Percentiles rank a stretch among this genome's conserved stretches.
phyloP scores from a whole-genome alignment of 1,140 invertebrate species.

The Magallana ariakensis region DNA sequence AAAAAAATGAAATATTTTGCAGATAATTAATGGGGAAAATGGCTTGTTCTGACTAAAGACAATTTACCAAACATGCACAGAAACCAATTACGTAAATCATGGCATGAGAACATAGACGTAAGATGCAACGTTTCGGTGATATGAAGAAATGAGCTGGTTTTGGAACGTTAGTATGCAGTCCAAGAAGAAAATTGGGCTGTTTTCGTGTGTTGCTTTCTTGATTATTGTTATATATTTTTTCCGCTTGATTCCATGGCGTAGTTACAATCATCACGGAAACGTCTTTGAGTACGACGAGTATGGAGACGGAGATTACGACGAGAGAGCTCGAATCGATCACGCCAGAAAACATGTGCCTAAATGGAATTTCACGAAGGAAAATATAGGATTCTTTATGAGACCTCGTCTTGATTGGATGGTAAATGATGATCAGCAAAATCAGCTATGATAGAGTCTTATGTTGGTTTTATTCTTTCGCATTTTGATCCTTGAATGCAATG shows the following conservation, averaged over 20 bases:
- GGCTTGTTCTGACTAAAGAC: no score
- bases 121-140: no score
- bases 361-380: slow-evolving; percentile 17
- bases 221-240: neutral
- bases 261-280: slow-evolving; percentile 1
- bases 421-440: neutral
- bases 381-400: neutral
- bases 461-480: no score
- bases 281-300: slow-evolving; percentile 36
- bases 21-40: no score
- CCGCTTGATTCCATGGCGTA: slow-evolving; percentile 13
- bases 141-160: neutral
- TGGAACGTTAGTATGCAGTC: neutral
- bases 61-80: no score
- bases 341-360: neutral
- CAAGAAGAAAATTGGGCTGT: neutral
- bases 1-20: no score
- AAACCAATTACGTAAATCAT: no score
- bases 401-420: slow-evolving; percentile 17
- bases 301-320: slow-evolving; percentile 41
- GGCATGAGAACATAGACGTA: no score
- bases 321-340: neutral
- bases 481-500: no score
- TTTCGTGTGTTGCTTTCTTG: neutral
- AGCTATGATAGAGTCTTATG: no score